These are phyloP conservation scores for Planiliza haematocheilus DNA, from an alignment of 2,113 vertebrate genomes.

Conservation along the genomic window DNA sequence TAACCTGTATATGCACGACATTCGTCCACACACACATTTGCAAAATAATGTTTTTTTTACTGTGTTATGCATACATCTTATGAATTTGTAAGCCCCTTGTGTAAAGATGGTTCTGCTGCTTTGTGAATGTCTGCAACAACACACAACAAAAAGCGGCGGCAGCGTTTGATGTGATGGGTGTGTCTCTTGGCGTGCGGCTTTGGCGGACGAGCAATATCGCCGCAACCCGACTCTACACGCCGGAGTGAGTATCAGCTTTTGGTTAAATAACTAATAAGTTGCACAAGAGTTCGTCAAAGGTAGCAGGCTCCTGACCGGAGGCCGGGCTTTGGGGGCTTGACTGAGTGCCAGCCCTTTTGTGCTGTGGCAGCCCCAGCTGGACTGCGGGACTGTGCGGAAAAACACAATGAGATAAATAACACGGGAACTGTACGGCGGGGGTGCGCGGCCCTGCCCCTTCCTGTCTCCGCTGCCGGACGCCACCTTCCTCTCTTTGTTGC, in stretches of 20 bases:
- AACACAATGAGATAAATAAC: slow-evolving; percentile 79
- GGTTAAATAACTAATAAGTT: slow-evolving; percentile 37
- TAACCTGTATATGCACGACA: slow-evolving; percentile 56
- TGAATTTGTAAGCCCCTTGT: slow-evolving; percentile 27
- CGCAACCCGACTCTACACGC: slow-evolving; percentile 18
- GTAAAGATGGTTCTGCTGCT: not conserved
- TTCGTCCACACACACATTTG: slow-evolving; percentile 17
- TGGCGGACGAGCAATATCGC: too few species aligned
- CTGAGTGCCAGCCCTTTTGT: slow-evolving; percentile 63
- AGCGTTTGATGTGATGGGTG: slow-evolving; percentile 52
- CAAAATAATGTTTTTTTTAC: slow-evolving; percentile 28
- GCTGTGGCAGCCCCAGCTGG: slow-evolving; percentile 66
- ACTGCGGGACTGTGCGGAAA: slow-evolving; percentile 27
- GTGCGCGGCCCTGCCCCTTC: slow-evolving; percentile 78
- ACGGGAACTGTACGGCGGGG: slow-evolving; percentile 68
- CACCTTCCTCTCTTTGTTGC: slow-evolving; percentile 84
- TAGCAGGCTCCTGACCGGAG: slow-evolving; percentile 35
- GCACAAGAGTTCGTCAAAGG: slow-evolving; percentile 40
- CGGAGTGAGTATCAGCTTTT: slow-evolving; percentile 16
- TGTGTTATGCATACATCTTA: not conserved
- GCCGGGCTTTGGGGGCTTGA: slow-evolving; percentile 52
- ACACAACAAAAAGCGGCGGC: slow-evolving; percentile 18
- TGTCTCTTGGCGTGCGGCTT: slow-evolving; percentile 32
- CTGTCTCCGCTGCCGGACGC: slow-evolving; percentile 70
- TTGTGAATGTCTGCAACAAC: not conserved